Evolutionary conservation across 2,888 invertebrate species (phyloP).

Genomic region (Myopa tessellatipennis): DNA sequence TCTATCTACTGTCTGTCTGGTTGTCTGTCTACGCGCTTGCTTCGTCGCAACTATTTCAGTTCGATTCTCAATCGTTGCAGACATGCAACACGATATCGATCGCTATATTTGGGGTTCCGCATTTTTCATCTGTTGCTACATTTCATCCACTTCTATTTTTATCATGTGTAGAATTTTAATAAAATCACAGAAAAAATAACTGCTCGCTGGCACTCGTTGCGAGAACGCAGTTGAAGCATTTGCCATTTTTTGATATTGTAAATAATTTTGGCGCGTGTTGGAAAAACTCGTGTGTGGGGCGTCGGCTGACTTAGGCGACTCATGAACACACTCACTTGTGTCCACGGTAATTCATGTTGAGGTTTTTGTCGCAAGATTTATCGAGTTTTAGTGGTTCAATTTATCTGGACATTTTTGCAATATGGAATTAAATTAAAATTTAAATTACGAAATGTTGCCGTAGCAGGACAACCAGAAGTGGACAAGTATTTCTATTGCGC

Average conservation of each 20-base stretch:
- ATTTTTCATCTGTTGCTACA: background rate
- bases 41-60: too few species aligned
- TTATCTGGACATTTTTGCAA: slow-evolving; percentile 14
- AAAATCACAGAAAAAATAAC: too few species aligned
- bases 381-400: slow-evolving; percentile 12
- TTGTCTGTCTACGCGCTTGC: background rate
- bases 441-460: slow-evolving; percentile 3
- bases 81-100: slow-evolving; percentile 22
- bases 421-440: slow-evolving; percentile 11
- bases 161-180: slow-evolving; percentile 1
- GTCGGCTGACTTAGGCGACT: background rate
- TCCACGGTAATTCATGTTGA: slow-evolving; percentile 17
- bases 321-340: slow-evolving; percentile 5
- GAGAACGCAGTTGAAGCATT: too few species aligned
- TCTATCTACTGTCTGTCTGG: background rate
- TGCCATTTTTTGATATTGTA: background rate
- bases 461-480: background rate
- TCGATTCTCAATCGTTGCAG: background rate
- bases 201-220: too few species aligned
- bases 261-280: slow-evolving; percentile 31
- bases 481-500: background rate
- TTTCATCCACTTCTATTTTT: background rate
- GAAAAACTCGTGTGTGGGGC: slow-evolving; percentile 15
- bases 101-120: slow-evolving; percentile 19
- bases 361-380: slow-evolving; percentile 21